Evolutionary conservation across 1,140 invertebrate genomes (phyloP), one percentile per base, ranked within the genome.

Genomic region (Ceratitis capitata): DNA sequence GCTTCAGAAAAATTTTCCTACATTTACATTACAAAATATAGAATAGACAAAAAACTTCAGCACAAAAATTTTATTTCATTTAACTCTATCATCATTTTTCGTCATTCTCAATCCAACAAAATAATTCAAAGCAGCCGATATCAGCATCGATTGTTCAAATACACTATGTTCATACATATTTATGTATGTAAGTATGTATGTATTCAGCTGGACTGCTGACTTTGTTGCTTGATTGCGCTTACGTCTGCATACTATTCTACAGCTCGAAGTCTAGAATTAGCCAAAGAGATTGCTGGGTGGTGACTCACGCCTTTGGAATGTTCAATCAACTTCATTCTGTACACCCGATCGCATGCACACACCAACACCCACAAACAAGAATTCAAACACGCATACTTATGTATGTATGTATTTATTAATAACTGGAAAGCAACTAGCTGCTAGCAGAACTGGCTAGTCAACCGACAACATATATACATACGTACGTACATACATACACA

Each of bases 241-340:
- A 14, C 12, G 42, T 82, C 74, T 47, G 42, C 47, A 23, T 9
- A 82, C 39, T 49, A n/a, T n/a, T 47, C 74, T 82, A 14, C 26
- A 26, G 47, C 47, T 82, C n/a, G n/a, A n/a, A n/a, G n/a, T 3
- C 42, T 47, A 19, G 47, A 23, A 47, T 42, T 82, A 10, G 47
- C 47, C 23, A 56, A n/a, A n/a, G 51, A 56, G 51, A 56, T 82
- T 45, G 49, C 14, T 84, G 5, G 35, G 51, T 26, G 49, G 83
- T 84, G 83, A 84, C 83, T 84, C 83, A 84, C n/a, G 49, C 23
- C n/a, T 45, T 58, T 61, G 83, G 83, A 19, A 84, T 84, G 53
- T 61, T 56, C 69, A 78, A 78, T 78, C 69, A 78, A 47, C 45
- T 45, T 45, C 39, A 78, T 78, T 78, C 69, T 29, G 42, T 10